These are phyloP conservation scores for Melanogrammus aeglefinus DNA, from an alignment of 2,797 vertebrate species.

Conservation along the genomic window DNA sequence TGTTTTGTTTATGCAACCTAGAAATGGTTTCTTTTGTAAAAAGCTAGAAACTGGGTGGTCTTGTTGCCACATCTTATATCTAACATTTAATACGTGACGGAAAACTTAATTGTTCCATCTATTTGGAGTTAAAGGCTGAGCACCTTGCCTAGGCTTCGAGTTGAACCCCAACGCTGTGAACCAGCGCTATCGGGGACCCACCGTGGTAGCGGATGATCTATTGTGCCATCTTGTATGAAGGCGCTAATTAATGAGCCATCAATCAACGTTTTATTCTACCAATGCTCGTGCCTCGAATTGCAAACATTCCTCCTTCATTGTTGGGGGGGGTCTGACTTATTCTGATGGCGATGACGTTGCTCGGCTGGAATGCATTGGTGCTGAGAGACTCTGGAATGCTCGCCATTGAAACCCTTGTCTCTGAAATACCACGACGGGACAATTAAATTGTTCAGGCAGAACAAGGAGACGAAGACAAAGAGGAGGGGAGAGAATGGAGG, in stretches of 20 bases:
- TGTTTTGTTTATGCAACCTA: neutral
- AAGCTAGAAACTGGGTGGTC: neutral
- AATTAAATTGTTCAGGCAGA: conserved; percentile 69
- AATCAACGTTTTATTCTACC: conserved; percentile 53
- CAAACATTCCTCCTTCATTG: conserved; percentile 65
- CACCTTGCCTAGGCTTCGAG: neutral
- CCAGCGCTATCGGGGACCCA: conserved; percentile 12
- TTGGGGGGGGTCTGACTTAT: conserved; percentile 55
- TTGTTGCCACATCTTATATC: neutral
- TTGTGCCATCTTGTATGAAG: conserved; percentile 39
- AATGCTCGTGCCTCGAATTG: conserved; percentile 48
- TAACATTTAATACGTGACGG: neutral
- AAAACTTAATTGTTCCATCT: neutral
- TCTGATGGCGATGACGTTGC: conserved; percentile 70
- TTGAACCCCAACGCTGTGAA: conserved; percentile 52
- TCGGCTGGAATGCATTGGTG: conserved; percentile 70
- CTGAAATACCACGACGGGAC: conserved; percentile 55
- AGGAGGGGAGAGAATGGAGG: conserved; percentile 12
- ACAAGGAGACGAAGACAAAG: conserved; percentile 45
- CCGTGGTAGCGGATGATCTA: neutral
- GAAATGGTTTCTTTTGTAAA: neutral
- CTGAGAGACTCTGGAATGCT: conserved; percentile 57
- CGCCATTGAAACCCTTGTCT: conserved; percentile 54
- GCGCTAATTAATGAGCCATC: conserved; percentile 63
- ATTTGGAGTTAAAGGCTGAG: neutral